Conservation (phyloP, 2,113 vertebrate species). For the Pandion haliaetus region DNA sequence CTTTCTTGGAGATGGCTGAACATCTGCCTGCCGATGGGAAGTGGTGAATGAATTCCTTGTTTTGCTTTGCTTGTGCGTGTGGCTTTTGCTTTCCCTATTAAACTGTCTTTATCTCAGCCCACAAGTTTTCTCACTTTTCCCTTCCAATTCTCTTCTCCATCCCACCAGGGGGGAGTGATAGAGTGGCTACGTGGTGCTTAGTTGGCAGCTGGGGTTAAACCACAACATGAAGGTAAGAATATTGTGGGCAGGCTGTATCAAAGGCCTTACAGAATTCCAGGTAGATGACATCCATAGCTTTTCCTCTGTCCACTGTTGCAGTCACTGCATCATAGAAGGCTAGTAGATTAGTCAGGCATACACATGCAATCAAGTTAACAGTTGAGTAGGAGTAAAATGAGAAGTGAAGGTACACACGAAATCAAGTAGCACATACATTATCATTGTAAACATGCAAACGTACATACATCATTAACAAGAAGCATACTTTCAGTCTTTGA, state of each 20-base stretch:
- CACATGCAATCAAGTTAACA: neutral
- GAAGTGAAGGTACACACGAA: neutral
- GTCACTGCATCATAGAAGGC: neutral
- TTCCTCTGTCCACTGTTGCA: neutral
- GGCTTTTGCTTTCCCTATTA: too few relatives aligned
- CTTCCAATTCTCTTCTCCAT: too few relatives aligned
- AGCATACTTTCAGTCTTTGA: neutral
- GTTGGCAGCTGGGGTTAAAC: too few relatives aligned
- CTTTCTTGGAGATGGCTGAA: too few relatives aligned
- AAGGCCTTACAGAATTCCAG: neutral
- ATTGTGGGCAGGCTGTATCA: rapidly evolving
- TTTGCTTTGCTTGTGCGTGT: too few relatives aligned
- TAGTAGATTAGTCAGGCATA: neutral
- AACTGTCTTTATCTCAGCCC: too few relatives aligned
- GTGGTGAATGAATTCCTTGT: too few relatives aligned
- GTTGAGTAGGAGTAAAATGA: neutral
- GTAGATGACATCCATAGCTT: neutral
- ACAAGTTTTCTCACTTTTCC: too few relatives aligned
- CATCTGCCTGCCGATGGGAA: too few relatives aligned
- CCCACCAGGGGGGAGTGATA: too few relatives aligned
- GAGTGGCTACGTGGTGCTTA: too few relatives aligned
- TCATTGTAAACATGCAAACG: neutral
- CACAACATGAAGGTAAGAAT: neutral
- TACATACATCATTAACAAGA: neutral
- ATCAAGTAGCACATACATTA: neutral